Conservation (phyloP, 2,113 vertebrate species). For the Gymnarchus niloticus region DNA sequence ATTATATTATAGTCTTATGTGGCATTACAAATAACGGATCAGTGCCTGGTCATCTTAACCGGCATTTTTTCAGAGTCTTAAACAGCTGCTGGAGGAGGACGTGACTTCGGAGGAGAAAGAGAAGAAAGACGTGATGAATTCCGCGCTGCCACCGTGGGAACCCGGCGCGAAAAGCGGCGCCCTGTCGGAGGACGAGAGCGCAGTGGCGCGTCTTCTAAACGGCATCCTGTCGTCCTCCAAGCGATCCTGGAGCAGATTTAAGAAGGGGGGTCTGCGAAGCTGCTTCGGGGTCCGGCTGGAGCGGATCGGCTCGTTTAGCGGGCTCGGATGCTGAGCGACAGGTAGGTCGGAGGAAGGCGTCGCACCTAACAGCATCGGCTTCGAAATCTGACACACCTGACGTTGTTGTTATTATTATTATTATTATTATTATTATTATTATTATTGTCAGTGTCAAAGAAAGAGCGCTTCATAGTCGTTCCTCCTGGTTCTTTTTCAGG, state of each 20-base stretch:
- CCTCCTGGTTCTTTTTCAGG: too few species aligned
- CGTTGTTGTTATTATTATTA: not conserved
- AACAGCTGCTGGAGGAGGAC: conserved; percentile 55
- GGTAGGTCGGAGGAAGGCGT: conserved; percentile 8
- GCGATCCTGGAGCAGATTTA: conserved; percentile 61
- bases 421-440: not conserved
- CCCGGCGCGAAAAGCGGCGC: conserved; percentile 36
- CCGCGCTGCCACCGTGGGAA: conserved; percentile 36
- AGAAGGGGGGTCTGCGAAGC: conserved; percentile 64
- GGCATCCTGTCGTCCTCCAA: conserved; percentile 60
- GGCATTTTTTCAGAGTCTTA: conserved; percentile 47
- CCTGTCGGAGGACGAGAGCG: conserved; percentile 36
- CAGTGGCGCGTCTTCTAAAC: conserved; percentile 50
- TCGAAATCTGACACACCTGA: not conserved
- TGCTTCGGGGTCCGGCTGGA: conserved; percentile 69
- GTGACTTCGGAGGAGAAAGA: conserved; percentile 35
- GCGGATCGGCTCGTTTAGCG: conserved; percentile 69
- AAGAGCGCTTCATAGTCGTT: not conserved
- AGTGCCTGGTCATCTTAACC: not conserved
- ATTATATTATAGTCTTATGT: not conserved
- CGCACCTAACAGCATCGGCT: not conserved
- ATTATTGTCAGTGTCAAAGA: not conserved
- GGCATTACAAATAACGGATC: not conserved
- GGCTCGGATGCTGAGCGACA: conserved; percentile 62
- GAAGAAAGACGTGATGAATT: conserved; percentile 29